A percentile compares a stretch with the other conserved stretches of the same genome.
phyloP scores from a whole-genome alignment of 2,888 invertebrate species.

The Leptopilina myrica region DNA sequence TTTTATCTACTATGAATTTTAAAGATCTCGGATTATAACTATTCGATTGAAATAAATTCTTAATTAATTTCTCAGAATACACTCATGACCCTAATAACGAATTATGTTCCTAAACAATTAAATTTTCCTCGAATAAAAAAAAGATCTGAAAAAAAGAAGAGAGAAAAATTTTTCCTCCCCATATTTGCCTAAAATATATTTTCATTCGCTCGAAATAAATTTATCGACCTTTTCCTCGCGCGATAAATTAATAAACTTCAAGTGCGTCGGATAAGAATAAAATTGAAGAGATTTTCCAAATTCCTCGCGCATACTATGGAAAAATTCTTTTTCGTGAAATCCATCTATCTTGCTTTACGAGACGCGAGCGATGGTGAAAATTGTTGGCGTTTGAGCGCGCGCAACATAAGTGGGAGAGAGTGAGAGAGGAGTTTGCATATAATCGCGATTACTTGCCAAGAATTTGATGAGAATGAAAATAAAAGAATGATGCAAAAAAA shows the following conservation, averaged over 20 bases:
- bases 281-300: slow-evolving; percentile 11
- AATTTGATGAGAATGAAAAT: slow-evolving; percentile 11
- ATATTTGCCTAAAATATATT: too few species aligned
- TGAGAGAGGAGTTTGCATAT: slow-evolving; percentile 17
- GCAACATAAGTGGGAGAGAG: background rate
- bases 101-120: too few species aligned
- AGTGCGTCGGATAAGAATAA: background rate
- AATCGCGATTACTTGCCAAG: slow-evolving; percentile 32
- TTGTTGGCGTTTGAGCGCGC: slow-evolving; percentile 21
- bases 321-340: slow-evolving; percentile 29
- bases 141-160: too few species aligned
- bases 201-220: background rate
- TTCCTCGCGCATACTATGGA: background rate
- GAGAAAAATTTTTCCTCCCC: too few species aligned
- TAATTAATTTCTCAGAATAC: too few species aligned
- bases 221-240: background rate
- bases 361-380: slow-evolving; percentile 21
- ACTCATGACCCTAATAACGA: too few species aligned
- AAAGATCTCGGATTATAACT: too few species aligned
- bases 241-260: slow-evolving; percentile 6
- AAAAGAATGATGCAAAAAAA: background rate
- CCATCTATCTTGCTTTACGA: slow-evolving; percentile 37
- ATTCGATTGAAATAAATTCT: too few species aligned
- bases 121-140: too few species aligned
- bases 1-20: too few species aligned